Evolutionary conservation across 2,888 invertebrate genomes (phyloP).

Genomic region (Palloptera scutellata): DNA sequence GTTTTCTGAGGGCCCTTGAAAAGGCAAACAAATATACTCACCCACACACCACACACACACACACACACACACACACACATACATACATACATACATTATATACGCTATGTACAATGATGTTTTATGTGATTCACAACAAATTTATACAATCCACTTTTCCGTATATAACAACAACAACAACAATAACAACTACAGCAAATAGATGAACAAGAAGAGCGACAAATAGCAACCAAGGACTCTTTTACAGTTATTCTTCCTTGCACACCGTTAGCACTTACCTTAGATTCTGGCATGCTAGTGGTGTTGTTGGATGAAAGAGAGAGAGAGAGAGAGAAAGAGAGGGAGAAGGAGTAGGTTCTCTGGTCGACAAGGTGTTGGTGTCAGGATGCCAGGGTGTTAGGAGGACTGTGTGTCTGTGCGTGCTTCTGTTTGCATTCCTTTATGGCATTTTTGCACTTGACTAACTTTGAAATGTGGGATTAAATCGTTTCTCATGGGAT

Average conservation of each 20-base stretch:
- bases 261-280: no score
- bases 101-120: no score
- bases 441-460: conserved; percentile 62
- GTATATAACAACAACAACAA: not conserved
- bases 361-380: no score
- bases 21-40: no score
- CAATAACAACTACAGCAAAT: not conserved
- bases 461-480: conserved; percentile 61
- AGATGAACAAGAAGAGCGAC: not conserved
- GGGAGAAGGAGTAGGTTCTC: no score
- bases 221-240: not conserved
- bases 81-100: not conserved
- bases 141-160: not conserved
- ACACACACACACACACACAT: not conserved
- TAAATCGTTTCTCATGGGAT: conserved; percentile 61
- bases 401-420: no score
- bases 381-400: no score
- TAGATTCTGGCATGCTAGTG: no score
- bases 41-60: not conserved
- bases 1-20: no score
- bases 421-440: conserved; percentile 43
- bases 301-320: no score
- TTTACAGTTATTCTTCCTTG: not conserved
- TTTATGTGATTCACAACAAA: not conserved
- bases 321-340: no score